These are phyloP conservation scores for Ctenosaura bakeri DNA, from an alignment of 2,797 vertebrate species.

Conservation along the genomic window DNA sequence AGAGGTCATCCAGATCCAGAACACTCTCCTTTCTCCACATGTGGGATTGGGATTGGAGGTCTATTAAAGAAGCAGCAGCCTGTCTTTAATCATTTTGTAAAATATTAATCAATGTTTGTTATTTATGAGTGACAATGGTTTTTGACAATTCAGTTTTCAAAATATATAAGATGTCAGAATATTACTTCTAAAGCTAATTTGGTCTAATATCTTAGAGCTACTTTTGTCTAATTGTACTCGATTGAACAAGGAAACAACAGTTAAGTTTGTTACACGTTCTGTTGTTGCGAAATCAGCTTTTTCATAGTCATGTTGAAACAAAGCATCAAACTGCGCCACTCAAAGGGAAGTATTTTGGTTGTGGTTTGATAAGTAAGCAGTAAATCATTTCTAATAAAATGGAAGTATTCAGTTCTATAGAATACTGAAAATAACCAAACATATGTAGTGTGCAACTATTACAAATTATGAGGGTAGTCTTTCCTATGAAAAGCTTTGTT, in stretches of 20 bases:
- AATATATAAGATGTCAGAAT: neutral
- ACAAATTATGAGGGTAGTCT: neutral
- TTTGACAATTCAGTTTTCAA: neutral
- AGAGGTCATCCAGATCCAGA: neutral
- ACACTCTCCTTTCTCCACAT: neutral
- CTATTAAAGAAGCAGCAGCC: neutral
- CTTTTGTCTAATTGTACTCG: neutral
- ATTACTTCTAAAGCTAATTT: neutral
- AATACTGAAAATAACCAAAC: neutral
- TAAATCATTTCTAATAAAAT: neutral
- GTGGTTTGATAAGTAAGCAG: neutral
- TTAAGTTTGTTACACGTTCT: neutral
- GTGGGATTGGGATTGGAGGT: neutral
- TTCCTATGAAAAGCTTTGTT: neutral
- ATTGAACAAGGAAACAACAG: neutral
- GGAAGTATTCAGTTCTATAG: neutral
- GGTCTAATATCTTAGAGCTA: too few relatives aligned
- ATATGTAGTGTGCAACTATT: too few relatives aligned
- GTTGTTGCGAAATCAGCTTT: constrained; percentile 4
- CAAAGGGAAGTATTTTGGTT: constrained; percentile 1
- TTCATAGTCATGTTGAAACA: neutral
- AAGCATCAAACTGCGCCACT: neutral
- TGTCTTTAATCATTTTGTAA: neutral
- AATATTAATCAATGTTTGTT: neutral
- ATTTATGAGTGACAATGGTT: neutral